phyloP scores from a whole-genome alignment of 2,797 vertebrate genomes.

The Hoplostethus mediterraneus region DNA sequence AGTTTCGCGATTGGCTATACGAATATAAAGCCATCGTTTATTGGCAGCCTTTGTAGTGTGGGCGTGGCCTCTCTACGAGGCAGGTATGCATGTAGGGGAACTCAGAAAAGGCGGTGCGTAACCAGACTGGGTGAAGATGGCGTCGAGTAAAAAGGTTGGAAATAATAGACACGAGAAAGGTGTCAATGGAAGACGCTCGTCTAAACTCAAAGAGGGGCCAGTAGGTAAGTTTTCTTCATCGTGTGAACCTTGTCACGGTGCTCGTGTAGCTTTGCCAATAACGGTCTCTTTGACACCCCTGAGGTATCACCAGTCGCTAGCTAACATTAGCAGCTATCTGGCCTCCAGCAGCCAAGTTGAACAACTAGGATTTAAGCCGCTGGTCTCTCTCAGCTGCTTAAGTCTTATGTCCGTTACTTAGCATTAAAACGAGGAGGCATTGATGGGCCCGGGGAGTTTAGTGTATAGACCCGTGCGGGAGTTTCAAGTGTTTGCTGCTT shows the following conservation, averaged over 20 bases:
- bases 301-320: conserved; percentile 30
- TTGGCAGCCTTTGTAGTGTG: conserved; percentile 47
- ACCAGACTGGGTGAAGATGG: conserved; percentile 82
- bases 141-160: conserved; percentile 80
- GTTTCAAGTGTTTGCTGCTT: background rate
- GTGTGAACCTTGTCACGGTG: background rate
- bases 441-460: background rate
- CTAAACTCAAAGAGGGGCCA: conserved; percentile 80
- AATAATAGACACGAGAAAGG: conserved; percentile 74
- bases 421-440: background rate
- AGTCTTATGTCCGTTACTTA: conserved; percentile 2
- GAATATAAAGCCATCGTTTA: conserved; percentile 1
- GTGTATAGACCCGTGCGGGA: too few relatives aligned
- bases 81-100: conserved; percentile 66
- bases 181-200: conserved; percentile 81
- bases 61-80: conserved; percentile 60
- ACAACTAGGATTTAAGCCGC: conserved; percentile 36
- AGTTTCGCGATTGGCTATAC: conserved; percentile 66
- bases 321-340: conserved; percentile 59
- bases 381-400: conserved; percentile 13
- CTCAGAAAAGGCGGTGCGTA: conserved; percentile 60
- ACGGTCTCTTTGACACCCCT: background rate
- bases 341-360: conserved; percentile 6
- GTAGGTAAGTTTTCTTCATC: conserved; percentile 70
- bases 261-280: conserved; percentile 2